phyloP scores from a whole-genome alignment of 2,888 invertebrate genomes.

The Erebia palarica region DNA sequence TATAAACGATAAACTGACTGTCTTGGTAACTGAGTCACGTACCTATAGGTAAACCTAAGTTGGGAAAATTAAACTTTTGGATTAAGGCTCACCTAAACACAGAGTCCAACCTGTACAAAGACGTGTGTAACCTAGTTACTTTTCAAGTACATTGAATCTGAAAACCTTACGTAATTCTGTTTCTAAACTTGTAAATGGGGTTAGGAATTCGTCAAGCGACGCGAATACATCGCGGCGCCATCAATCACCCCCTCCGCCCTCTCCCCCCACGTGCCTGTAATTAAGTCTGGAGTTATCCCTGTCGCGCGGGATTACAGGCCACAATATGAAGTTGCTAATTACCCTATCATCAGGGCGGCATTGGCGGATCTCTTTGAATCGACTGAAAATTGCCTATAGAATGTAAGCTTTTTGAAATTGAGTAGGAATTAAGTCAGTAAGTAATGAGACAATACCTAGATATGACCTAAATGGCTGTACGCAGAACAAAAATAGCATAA shows the following conservation, averaged over 20 bases:
- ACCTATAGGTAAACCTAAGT: too few species aligned
- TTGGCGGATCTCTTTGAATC: conserved; percentile 34
- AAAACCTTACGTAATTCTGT: neutral
- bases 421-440: neutral
- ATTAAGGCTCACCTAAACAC: too few species aligned
- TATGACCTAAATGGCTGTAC: too few species aligned
- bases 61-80: too few species aligned
- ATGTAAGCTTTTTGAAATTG: neutral
- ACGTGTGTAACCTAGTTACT: too few species aligned
- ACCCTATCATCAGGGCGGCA: conserved; percentile 37
- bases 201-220: conserved; percentile 8
- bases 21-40: too few species aligned
- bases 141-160: neutral
- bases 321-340: conserved; percentile 37
- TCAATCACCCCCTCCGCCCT: conserved; percentile 40
- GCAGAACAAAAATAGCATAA: too few species aligned
- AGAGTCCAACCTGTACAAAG: too few species aligned
- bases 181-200: conserved; percentile 4
- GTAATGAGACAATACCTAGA: too few species aligned
- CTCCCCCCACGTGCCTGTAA: conserved; percentile 11
- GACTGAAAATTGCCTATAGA: conserved; percentile 23
- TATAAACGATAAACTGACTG: too few species aligned
- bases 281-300: conserved; percentile 13
- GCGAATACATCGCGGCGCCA: conserved; percentile 24
- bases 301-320: conserved; percentile 27